Base-by-base conservation (phyloP, 2,113 vertebrate genomes). In the Dipodomys spectabilis region DNA sequence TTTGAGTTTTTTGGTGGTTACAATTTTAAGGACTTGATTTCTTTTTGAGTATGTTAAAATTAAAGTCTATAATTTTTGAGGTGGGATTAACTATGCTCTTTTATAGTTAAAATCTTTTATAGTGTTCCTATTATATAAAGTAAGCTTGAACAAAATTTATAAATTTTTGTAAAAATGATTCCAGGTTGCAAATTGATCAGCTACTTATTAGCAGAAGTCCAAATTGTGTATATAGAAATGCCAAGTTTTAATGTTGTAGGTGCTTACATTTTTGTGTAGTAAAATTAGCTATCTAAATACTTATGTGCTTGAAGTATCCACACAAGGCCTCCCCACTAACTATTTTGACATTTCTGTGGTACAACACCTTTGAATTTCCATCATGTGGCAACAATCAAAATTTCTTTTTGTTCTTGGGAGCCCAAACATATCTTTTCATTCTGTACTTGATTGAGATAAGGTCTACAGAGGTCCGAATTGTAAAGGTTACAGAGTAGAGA, bases 251-350 rank as follows among this genome's bases (percentile, higher is more conserved):
- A 62, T 80, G 72, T 65, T 90, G 22, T 19, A 62, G 11, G 30
- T 88, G 89, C 27, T 88, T 95, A 75, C 15, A 80, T 92, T 94
- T 95, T 64, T 20, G 9, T 49, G 49, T 49, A 49, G 49, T 49
- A 49, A 49, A 49, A 49, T 49, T 49, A 49, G 49, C 49, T 83
- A 32, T 90, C 78, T 88, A 75, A 84, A 49, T 73, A 88, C 23
- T 74, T 20, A 28, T 72, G 2, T 53, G 39, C 30, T 79, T 87
- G 28, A 75, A 75, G 8, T 80, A 75, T 49, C 92, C 6, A 65
- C 2, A 4, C 82, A 49, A 22, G 82, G 79, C 9, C 65, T 68
- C 27, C 53, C 15, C 28, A 27, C 30, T 95, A 19, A 35, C 1
- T 82, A 27, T 25, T 81, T 60, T 0, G 19, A 4, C 82, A 71